Evolutionary conservation across 2,113 vertebrate genomes (phyloP).

Genomic region (Halichoerus grypus): DNA sequence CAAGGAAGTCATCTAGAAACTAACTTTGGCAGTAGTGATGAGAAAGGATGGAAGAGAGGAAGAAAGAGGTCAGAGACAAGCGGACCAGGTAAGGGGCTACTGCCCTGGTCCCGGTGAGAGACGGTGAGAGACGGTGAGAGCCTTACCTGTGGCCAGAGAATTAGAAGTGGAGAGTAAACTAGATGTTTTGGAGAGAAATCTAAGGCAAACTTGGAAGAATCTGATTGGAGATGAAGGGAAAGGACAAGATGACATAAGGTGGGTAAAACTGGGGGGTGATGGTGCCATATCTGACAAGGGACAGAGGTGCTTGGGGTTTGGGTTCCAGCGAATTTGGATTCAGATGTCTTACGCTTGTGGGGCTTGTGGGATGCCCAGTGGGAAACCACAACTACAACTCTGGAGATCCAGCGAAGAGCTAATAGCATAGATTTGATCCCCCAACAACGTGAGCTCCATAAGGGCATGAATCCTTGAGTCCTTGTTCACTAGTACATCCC

Average conservation of each 20-base stretch:
- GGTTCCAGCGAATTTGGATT: background rate
- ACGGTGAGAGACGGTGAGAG: too few species aligned
- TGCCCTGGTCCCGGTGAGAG: background rate
- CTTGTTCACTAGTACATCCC: background rate
- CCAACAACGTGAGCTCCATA: background rate
- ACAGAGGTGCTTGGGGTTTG: background rate
- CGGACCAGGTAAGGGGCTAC: background rate
- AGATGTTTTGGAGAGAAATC: background rate
- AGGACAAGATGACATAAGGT: background rate
- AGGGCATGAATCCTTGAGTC: background rate
- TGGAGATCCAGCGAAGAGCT: background rate
- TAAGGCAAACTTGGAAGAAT: background rate
- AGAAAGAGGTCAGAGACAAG: background rate
- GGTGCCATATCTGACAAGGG: background rate
- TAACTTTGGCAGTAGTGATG: background rate
- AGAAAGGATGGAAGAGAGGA: background rate
- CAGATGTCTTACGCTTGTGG: background rate
- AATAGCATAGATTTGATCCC: background rate
- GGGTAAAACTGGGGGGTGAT: background rate
- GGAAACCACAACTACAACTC: background rate
- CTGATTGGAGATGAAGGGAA: background rate
- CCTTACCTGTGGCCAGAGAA: background rate
- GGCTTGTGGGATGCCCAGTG: background rate
- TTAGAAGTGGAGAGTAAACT: background rate
- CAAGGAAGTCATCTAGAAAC: background rate